Percentiles rank a stretch among this genome's conserved stretches.
Evolutionary conservation across 2,113 vertebrate species (phyloP).

Genomic region (Nerophis ophidion): DNA sequence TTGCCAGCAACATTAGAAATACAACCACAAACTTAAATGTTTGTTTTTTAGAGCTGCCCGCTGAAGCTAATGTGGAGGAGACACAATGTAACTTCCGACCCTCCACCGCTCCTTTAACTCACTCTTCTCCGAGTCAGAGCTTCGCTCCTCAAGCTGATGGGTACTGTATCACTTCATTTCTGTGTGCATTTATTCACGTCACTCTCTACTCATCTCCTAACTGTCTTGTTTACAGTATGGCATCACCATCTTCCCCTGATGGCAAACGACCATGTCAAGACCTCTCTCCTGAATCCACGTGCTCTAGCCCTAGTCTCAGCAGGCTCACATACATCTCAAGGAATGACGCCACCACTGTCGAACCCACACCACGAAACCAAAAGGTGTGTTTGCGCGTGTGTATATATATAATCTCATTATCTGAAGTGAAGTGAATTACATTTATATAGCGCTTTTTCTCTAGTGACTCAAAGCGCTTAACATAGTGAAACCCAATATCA

Average conservation of each 20-base stretch:
- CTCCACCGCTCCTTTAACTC: slow-evolving; percentile 86
- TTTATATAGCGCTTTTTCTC: too few species aligned
- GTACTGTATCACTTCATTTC: slow-evolving; percentile 39
- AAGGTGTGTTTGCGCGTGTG: slow-evolving; percentile 61
- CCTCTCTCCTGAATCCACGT: slow-evolving; percentile 60
- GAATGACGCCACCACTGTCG: slow-evolving; percentile 62
- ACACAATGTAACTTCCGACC: slow-evolving; percentile 82
- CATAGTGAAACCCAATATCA: too few species aligned
- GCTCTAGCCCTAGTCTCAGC: slow-evolving; percentile 76
- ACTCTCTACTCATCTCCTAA: neutral
- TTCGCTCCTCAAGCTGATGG: slow-evolving; percentile 65
- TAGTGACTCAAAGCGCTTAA: too few species aligned
- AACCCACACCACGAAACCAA: slow-evolving; percentile 40
- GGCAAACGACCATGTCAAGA: slow-evolving; percentile 43
- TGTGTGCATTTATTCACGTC: neutral
- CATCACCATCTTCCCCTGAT: slow-evolving; percentile 39
- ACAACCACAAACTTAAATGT: neutral
- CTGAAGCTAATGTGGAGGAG: slow-evolving; percentile 62
- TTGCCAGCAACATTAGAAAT: too few species aligned
- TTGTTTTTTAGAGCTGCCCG: slow-evolving; percentile 29
- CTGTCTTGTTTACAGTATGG: slow-evolving; percentile 28
- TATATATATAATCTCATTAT: too few species aligned
- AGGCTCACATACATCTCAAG: slow-evolving; percentile 85
- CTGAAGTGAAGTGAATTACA: too few species aligned
- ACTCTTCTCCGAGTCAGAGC: slow-evolving; percentile 89